Evolutionary conservation across 2,113 vertebrate species (phyloP), one percentile per base, ranked within the genome.

Genomic region (Solea senegalensis): DNA sequence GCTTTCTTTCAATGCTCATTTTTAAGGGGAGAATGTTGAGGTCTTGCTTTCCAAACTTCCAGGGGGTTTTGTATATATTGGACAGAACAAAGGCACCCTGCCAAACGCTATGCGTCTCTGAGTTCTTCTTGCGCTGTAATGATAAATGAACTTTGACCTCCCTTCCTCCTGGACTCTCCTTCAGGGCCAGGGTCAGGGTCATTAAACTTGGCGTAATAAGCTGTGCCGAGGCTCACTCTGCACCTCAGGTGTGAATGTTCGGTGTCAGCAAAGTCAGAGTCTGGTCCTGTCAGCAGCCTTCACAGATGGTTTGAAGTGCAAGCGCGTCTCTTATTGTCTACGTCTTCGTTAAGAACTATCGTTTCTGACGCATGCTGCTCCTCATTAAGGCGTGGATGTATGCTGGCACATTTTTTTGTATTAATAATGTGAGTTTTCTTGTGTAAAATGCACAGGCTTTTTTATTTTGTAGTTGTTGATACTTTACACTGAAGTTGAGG

Each of bases 121-220:
- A 52, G 46, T 69, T 73, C 13, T 16, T 65, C 55, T 54, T 9
- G 5, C 27, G 45, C 50, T 59, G 44, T 79, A 78, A 86, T 81
- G n/a, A 53, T 69, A 87, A 74, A 50, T 73, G 14, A 83, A 76
- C 76, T 70, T 79, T 91, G 81, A 86, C 86, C 86, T 70, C 45
- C 73, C 62, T 60, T 40, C 76, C 74, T 83, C 60, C 55, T 79
- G 78, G 83, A 72, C 58, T 79, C 41, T 39, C 78, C 65, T 77
- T 56, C 1, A 7, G 54, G 67, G 74, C 76, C 72, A 55, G 70
- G 88, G 78, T 86, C 74, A 87, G 88, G 85, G 77, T 83, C 80
- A 87, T 91, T 90, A 89, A 76, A 84, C 68, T 65, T 74, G 77
- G 64, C 60, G 84, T 91, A 90, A 89, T 89, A 79, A 82, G 77